These are phyloP conservation scores for Charadrius vociferus DNA, from an alignment of 2,113 vertebrate species.

Conservation along the genomic window DNA sequence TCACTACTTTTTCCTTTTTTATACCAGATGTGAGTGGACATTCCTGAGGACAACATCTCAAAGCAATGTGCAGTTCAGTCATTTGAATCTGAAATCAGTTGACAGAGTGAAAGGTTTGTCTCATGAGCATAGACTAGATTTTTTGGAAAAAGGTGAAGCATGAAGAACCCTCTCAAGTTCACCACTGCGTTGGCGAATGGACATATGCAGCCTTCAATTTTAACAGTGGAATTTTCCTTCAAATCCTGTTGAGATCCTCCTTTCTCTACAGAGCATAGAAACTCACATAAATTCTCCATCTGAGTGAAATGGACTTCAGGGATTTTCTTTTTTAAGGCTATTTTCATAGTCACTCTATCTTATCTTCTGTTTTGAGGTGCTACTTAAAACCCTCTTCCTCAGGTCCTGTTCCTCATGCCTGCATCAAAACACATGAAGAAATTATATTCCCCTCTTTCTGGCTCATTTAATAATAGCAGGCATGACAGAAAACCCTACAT, in stretches of 20 bases:
- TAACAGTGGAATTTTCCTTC: not conserved
- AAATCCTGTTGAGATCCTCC: not conserved
- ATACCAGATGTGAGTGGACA: not conserved
- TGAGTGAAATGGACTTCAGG: not conserved
- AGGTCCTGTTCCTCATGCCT: not conserved
- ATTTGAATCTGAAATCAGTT: slow-evolving; percentile 1
- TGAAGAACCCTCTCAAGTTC: not conserved
- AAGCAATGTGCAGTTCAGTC: not conserved
- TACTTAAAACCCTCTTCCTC: not conserved
- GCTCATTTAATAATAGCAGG: not conserved
- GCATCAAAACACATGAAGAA: not conserved
- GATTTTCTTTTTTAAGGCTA: not conserved
- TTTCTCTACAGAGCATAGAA: not conserved
- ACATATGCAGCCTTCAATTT: not conserved
- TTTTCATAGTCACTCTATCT: not conserved
- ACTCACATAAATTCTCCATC: not conserved
- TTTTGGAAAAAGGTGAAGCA: not conserved
- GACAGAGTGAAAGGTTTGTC: not conserved
- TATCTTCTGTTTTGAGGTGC: not conserved
- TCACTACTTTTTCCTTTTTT: not conserved
- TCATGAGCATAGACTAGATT: not conserved
- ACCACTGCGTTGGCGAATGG: not conserved
- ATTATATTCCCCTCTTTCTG: not conserved
- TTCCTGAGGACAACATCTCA: not conserved
- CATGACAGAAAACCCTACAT: not conserved